These are phyloP conservation scores for Forficula auricularia DNA, from an alignment of 1,140 invertebrate species.

Conservation along the genomic window DNA sequence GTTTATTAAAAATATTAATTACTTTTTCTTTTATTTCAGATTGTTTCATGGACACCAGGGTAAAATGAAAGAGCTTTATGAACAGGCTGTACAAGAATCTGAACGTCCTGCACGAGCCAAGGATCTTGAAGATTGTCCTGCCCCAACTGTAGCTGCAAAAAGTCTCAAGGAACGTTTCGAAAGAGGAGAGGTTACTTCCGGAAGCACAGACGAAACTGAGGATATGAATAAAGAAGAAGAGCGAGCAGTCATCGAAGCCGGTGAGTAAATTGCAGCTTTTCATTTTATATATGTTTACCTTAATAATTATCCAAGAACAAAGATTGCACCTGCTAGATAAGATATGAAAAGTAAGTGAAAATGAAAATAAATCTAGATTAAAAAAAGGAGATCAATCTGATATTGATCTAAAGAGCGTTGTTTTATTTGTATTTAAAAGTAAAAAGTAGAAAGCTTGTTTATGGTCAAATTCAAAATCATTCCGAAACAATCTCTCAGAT, in stretches of 20 bases:
- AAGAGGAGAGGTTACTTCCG: slow-evolving; percentile 39
- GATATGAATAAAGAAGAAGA: slow-evolving; percentile 6
- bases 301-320: not conserved
- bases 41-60: slow-evolving; percentile 60
- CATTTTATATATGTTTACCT: slow-evolving; percentile 3
- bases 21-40: too few species aligned
- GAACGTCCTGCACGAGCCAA: slow-evolving; percentile 10
- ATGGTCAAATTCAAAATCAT: too few species aligned
- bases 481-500: too few species aligned
- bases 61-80: slow-evolving; percentile 80
- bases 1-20: too few species aligned
- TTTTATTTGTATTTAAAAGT: too few species aligned
- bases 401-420: too few species aligned
- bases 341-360: too few species aligned
- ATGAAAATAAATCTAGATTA: too few species aligned
- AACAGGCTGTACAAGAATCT: slow-evolving; percentile 69
- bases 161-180: slow-evolving; percentile 69
- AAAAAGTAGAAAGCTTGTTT: too few species aligned
- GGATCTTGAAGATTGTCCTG: slow-evolving; percentile 7
- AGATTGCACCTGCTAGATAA: too few species aligned
- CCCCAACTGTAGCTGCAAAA: slow-evolving; percentile 36
- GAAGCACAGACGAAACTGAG: slow-evolving; percentile 24
- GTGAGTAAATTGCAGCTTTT: slow-evolving; percentile 10
- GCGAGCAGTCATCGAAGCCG: slow-evolving; percentile 12
- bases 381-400: too few species aligned